Evolutionary conservation across 2,888 invertebrate genomes (phyloP).

Genomic region (Ophonus ardosiacus): DNA sequence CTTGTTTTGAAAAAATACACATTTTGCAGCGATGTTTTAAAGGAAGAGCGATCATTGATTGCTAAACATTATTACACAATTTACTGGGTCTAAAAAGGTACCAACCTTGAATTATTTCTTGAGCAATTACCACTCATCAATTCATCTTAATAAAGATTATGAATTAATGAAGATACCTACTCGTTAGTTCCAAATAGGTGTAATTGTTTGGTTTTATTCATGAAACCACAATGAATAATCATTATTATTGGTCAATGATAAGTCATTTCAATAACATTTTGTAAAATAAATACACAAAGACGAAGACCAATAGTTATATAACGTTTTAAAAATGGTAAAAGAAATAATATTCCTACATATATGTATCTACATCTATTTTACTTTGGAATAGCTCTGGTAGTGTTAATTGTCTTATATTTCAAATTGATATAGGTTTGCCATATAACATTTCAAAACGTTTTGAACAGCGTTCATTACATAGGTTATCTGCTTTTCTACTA

Average conservation of each 20-base stretch:
- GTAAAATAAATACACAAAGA: background rate
- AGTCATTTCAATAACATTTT: background rate
- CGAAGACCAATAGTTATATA: too few species aligned
- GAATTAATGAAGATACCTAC: slow-evolving; percentile 13
- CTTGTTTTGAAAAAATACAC: too few species aligned
- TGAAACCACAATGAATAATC: background rate
- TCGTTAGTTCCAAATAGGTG: background rate
- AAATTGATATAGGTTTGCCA: too few species aligned
- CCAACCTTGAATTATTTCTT: slow-evolving; percentile 30
- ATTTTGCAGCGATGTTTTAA: background rate
- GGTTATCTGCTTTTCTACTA: too few species aligned
- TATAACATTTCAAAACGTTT: too few species aligned
- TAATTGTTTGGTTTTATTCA: background rate
- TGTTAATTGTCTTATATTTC: too few species aligned
- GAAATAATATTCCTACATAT: too few species aligned
- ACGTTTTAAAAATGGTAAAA: too few species aligned
- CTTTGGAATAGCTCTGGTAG: too few species aligned
- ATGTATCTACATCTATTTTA: too few species aligned
- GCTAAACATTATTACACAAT: background rate
- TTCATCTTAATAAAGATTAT: background rate
- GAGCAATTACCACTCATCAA: background rate
- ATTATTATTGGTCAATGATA: background rate
- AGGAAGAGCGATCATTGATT: background rate
- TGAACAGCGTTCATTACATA: too few species aligned
- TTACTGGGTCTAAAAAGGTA: background rate